phyloP scores from a whole-genome alignment of 2,113 vertebrate genomes.

The Willisornis vidua region DNA sequence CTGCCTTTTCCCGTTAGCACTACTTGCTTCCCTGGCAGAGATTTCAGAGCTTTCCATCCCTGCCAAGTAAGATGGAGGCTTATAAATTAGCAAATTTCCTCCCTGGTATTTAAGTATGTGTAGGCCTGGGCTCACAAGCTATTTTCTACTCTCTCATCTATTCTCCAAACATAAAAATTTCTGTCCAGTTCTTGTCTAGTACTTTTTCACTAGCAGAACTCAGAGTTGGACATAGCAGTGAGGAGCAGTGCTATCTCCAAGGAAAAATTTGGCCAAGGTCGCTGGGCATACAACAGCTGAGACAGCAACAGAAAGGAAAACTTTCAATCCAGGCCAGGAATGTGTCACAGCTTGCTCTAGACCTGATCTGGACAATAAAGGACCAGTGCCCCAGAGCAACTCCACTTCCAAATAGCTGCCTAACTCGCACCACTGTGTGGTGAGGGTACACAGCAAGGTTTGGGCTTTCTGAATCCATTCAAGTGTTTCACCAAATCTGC shows the following conservation, averaged over 20 bases:
- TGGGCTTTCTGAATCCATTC: neutral
- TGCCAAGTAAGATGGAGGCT: neutral
- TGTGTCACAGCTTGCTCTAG: neutral
- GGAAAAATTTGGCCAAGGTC: neutral
- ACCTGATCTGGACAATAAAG: neutral
- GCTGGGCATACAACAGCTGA: rapidly evolving
- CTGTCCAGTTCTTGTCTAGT: neutral
- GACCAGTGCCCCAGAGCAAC: neutral
- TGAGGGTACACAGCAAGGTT: neutral
- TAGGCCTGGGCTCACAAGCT: neutral
- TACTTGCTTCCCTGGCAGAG: neutral
- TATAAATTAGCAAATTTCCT: neutral
- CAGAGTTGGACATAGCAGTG: neutral
- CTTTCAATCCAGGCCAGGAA: neutral
- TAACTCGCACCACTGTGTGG: neutral
- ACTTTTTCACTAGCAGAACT: neutral
- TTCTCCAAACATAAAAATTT: neutral
- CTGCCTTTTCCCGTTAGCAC: neutral
- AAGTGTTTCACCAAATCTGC: neutral
- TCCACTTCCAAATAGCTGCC: neutral
- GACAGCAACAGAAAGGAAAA: neutral
- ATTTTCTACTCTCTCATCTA: neutral
- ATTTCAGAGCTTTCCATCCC: neutral
- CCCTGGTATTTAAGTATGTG: neutral
- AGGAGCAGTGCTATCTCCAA: neutral